These are phyloP conservation scores for Melanostigma gelatinosum DNA, from an alignment of 2,113 vertebrate species.

Conservation along the genomic window DNA sequence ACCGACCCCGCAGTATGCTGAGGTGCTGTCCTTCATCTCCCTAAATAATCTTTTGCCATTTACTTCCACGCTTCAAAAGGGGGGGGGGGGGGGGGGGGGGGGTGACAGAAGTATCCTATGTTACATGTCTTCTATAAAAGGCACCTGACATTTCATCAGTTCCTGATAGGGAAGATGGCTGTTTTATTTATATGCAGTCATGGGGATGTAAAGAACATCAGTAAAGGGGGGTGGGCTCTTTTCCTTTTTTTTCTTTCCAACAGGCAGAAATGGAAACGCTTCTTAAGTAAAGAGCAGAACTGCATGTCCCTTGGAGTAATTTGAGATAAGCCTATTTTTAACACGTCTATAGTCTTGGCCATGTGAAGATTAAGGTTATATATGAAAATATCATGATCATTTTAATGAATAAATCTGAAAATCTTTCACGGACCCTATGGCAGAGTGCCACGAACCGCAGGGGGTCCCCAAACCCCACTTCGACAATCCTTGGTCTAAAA, in stretches of 20 bases:
- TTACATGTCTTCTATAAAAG: conserved; percentile 25
- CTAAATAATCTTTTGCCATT: conserved; percentile 41
- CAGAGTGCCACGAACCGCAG: no score
- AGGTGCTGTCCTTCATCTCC: conserved; percentile 38
- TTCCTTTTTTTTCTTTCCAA: neutral
- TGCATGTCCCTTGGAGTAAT: neutral
- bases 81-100: conserved; percentile 19
- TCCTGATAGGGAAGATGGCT: conserved; percentile 31
- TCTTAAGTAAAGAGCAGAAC: neutral
- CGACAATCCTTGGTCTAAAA: neutral
- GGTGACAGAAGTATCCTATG: conserved; percentile 27
- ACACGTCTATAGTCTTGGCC: neutral
- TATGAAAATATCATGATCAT: neutral
- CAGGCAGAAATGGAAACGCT: neutral
- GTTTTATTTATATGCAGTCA: conserved; percentile 41
- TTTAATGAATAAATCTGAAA: neutral
- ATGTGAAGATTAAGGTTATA: neutral
- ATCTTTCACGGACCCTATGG: neutral
- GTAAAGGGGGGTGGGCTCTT: neutral
- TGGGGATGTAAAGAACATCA: conserved; percentile 25
- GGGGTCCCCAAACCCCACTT: neutral
- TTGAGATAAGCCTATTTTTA: neutral
- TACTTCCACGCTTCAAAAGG: conserved; percentile 27
- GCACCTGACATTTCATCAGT: conserved; percentile 25
- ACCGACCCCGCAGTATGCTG: neutral